phyloP scores from a whole-genome alignment of 1,140 invertebrate species.

The Zaprionus capensis region DNA sequence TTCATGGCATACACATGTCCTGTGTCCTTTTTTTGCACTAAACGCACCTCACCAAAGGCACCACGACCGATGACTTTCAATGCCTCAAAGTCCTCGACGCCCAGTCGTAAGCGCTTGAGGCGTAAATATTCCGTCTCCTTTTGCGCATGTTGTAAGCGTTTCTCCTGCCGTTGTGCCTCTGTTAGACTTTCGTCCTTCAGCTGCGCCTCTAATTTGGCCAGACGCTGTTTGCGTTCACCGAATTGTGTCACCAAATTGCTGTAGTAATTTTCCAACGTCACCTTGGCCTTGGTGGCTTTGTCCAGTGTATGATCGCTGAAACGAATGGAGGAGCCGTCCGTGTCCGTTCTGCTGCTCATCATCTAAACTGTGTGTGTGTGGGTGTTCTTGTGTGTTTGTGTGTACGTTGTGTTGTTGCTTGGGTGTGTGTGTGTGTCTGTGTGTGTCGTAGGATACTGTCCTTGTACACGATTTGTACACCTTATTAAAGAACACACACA shows the following conservation, averaged over 20 bases:
- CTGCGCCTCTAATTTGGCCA: constrained; percentile 96
- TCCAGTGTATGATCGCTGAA: constrained; percentile 98
- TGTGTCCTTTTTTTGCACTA: constrained; percentile 99
- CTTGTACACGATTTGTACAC: constrained; percentile 59
- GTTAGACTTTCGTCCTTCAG: constrained; percentile 96
- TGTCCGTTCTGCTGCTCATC: constrained; percentile 81
- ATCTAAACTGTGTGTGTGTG: constrained; percentile 68
- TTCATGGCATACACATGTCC: constrained; percentile 99
- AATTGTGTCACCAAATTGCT: constrained; percentile 98
- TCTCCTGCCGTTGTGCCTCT: constrained; percentile 93
- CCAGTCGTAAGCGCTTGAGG: constrained; percentile 96
- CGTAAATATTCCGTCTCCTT: constrained; percentile 99
- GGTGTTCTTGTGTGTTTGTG: constrained; percentile 35
- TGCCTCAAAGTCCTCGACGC: constrained; percentile 99
- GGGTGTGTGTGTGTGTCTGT: constrained; percentile 50
- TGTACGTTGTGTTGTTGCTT: constrained; percentile 48
- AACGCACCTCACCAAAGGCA: constrained; percentile 98
- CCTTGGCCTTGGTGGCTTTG: constrained; percentile 99
- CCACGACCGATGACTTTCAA: constrained; percentile 98
- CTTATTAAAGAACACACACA: constrained; percentile 69
- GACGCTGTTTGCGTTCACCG: constrained; percentile 96
- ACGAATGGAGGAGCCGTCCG: constrained; percentile 87
- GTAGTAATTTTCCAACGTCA: constrained; percentile 99
- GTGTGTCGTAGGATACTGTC: constrained; percentile 46
- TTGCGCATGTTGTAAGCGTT: constrained; percentile 96